Percentiles rank a stretch among this genome's conserved stretches.
Conservation (phyloP, 2,888 invertebrate species). For the Julus scandinavius region DNA sequence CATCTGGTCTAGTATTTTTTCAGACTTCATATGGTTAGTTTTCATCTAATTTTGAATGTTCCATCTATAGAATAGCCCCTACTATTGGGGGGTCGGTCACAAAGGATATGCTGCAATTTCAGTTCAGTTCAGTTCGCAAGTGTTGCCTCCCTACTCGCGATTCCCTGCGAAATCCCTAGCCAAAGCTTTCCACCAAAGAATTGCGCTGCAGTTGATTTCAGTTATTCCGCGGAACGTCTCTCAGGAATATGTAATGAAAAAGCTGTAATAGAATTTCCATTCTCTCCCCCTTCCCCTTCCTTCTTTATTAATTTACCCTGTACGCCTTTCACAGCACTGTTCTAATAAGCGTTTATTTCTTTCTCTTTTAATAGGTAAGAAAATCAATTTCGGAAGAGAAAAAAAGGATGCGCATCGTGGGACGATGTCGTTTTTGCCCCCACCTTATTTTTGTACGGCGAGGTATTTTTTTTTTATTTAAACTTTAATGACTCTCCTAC, state of each 20-base stretch:
- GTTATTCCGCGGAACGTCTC: neutral
- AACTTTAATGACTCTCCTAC: neutral
- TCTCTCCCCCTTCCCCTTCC: no score
- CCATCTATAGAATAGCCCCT: no score
- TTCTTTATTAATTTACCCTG: neutral
- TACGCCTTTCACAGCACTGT: no score
- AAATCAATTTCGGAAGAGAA: neutral
- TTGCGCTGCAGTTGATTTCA: neutral
- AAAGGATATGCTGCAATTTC: no score
- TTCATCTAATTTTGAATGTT: no score
- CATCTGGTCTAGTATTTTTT: no score
- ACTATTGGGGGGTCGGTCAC: no score
- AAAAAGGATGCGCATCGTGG: neutral
- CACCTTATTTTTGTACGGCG: neutral
- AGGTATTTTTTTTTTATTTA: conserved; percentile 16
- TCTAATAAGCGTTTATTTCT: conserved; percentile 11
- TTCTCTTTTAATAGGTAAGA: neutral
- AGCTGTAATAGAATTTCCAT: neutral
- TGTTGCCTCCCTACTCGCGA: no score
- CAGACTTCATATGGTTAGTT: no score
- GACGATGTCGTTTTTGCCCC: neutral
- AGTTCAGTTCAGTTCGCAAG: no score
- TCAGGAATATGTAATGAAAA: neutral
- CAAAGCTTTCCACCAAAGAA: no score
- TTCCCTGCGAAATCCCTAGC: no score